Evolutionary conservation across 2,113 vertebrate species (phyloP).

Genomic region (Oxygymnocypris stewartii): DNA sequence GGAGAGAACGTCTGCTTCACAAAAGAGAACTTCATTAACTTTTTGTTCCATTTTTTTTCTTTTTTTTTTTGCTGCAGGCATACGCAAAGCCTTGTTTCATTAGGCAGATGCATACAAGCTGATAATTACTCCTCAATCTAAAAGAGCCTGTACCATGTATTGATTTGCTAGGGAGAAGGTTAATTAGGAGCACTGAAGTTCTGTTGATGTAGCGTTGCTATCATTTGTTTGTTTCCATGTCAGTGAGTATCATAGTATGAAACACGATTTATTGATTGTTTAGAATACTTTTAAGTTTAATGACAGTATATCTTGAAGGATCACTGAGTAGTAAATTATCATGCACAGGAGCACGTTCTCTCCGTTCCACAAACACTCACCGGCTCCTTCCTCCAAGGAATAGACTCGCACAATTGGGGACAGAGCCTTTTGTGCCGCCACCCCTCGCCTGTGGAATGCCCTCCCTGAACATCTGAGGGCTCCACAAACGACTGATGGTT

Average conservation of each 20-base stretch:
- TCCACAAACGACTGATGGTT: too few species aligned
- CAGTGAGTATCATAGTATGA: background rate
- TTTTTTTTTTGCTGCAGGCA: slow-evolving; percentile 66
- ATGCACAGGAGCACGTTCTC: too few species aligned
- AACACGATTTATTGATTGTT: background rate
- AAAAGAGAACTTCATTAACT: slow-evolving; percentile 76
- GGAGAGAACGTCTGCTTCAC: slow-evolving; percentile 66
- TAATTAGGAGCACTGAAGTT: slow-evolving; percentile 75
- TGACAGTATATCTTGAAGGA: background rate
- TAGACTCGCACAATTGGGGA: too few species aligned
- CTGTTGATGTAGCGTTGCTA: slow-evolving; percentile 8
- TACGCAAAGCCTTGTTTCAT: slow-evolving; percentile 76
- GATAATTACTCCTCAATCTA: slow-evolving; percentile 79
- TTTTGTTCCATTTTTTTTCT: too few species aligned
- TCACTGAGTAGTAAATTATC: background rate
- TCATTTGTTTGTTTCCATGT: slow-evolving; percentile 20
- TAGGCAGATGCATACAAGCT: slow-evolving; percentile 74
- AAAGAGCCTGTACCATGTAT: slow-evolving; percentile 67
- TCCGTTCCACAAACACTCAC: too few species aligned
- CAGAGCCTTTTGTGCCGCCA: too few species aligned
- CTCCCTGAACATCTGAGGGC: too few species aligned
- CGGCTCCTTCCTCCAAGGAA: too few species aligned
- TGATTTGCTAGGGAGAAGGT: slow-evolving; percentile 79
- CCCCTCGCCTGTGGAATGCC: too few species aligned
- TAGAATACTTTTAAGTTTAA: background rate